A percentile compares a stretch with the other conserved stretches of the same genome.
phyloP scores from a whole-genome alignment of 2,888 invertebrate genomes.

The Eristalinus sepulchralis region DNA sequence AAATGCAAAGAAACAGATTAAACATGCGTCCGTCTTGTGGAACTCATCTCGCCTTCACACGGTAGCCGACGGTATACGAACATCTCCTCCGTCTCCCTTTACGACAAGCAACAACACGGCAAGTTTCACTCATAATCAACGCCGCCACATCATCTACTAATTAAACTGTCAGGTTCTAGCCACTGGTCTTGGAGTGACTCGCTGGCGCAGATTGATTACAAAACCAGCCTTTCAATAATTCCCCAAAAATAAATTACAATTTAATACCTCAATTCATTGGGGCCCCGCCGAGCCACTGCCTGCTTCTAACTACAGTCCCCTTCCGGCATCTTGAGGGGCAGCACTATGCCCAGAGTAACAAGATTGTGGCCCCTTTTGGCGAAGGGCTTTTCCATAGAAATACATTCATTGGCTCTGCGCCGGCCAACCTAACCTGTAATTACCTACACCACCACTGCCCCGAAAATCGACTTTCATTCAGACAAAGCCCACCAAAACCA shows the following conservation, averaged over 20 bases:
- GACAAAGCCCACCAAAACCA: not conserved
- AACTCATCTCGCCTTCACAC: too few species aligned
- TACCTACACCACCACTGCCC: conserved; percentile 41
- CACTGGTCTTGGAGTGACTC: conserved; percentile 56
- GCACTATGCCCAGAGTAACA: not conserved
- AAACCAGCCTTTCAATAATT: conserved; percentile 34
- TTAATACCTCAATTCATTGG: conserved; percentile 53
- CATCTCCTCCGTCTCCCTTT: not conserved
- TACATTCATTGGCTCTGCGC: conserved; percentile 31
- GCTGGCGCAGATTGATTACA: not conserved
- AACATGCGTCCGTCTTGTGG: too few species aligned
- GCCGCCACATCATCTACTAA: conserved; percentile 15
- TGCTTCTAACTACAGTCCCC: not conserved
- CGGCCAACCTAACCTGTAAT: conserved; percentile 66
- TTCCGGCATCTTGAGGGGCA: too few species aligned
- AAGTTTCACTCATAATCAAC: not conserved
- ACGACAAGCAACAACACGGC: too few species aligned
- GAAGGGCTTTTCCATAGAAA: conserved; percentile 54
- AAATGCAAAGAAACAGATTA: too few species aligned
- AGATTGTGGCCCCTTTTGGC: not conserved
- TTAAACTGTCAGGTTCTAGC: conserved; percentile 65
- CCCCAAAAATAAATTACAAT: conserved; percentile 52
- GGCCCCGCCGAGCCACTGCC: conserved; percentile 23
- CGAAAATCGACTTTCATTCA: conserved; percentile 65
- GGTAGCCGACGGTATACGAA: not conserved